These are phyloP conservation scores for Vanessa cardui DNA, from an alignment of 2,888 invertebrate genomes.

Conservation along the genomic window DNA sequence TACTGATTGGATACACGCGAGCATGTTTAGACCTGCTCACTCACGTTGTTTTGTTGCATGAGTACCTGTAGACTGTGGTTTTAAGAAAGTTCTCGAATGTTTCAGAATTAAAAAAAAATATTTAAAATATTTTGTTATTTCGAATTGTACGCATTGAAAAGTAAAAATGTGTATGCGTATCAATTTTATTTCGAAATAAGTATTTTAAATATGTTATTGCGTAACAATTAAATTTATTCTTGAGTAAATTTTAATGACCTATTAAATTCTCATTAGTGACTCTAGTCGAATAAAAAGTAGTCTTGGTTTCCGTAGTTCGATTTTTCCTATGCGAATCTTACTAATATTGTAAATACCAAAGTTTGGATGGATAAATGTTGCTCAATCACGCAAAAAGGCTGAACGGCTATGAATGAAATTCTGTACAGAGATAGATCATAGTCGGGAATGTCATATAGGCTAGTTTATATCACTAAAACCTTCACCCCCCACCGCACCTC, in stretches of 20 bases:
- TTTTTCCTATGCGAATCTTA: background rate
- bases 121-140: background rate
- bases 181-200: background rate
- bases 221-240: slow-evolving; percentile 24
- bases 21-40: slow-evolving; percentile 38
- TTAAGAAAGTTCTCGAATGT: slow-evolving; percentile 27
- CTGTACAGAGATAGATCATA: no score
- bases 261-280: slow-evolving; percentile 30
- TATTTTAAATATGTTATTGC: slow-evolving; percentile 25
- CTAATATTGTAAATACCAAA: no score
- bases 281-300: background rate
- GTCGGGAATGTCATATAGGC: no score
- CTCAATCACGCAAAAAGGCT: no score
- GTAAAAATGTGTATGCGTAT: background rate
- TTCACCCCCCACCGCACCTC: no score
- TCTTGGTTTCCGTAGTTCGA: background rate
- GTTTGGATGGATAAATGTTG: no score
- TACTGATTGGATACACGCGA: slow-evolving; percentile 16
- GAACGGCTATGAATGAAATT: no score
- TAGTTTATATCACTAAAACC: no score
- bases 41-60: slow-evolving; percentile 33
- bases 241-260: slow-evolving; percentile 22
- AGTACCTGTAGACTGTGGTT: background rate
- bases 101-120: background rate
- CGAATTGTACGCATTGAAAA: background rate